Evolutionary conservation across 2,797 vertebrate genomes (phyloP), one percentile per base, ranked within the genome.

Genomic region (Danio jaintianensis): DNA sequence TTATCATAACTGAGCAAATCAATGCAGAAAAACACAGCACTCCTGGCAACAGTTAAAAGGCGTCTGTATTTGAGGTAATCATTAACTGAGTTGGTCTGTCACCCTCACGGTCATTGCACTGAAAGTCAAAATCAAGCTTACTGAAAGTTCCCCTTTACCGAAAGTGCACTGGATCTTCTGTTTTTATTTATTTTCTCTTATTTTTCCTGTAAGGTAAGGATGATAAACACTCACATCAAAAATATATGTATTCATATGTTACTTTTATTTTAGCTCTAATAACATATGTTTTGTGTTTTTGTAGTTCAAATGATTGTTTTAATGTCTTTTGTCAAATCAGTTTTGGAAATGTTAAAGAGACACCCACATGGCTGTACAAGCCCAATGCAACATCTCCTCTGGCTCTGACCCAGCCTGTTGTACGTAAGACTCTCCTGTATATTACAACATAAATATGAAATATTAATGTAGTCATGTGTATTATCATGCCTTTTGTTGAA

Each of bases 51-150:
- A 63, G 56, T 68, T 61, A 15, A 59, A 29, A 80, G 4, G n/a
- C 4, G 20, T 55, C 58, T 40, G 36, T 72, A 13, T 36, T 52
- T 48, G 22, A 74, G 86, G 87, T 82, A 90, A 93, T 91, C 42
- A 91, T 92, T 91, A 83, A 91, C 89, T 13, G 13, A 83, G 86
- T 86, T 79, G 84, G 85, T 78, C 66, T 68, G 82, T 64, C 78
- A 45, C 66, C 84, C 80, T 77, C 16, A 16, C 55, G 83, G 89
- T 90, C 90, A 88, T 74, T 47, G 85, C 55, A 85, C 87, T 85
- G 18, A 7, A 82, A 86, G 81, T 53, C 85, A 82, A 70, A 68
- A 68, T 42, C 55, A 81, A 55, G 56, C n/a, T 67, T 59, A 22
- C 1, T 36, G 13, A 29, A 42, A 20, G 50, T n/a, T 16, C 58